Conservation (phyloP, 2,797 vertebrate genomes). For the Cercopithecus petaurista region DNA sequence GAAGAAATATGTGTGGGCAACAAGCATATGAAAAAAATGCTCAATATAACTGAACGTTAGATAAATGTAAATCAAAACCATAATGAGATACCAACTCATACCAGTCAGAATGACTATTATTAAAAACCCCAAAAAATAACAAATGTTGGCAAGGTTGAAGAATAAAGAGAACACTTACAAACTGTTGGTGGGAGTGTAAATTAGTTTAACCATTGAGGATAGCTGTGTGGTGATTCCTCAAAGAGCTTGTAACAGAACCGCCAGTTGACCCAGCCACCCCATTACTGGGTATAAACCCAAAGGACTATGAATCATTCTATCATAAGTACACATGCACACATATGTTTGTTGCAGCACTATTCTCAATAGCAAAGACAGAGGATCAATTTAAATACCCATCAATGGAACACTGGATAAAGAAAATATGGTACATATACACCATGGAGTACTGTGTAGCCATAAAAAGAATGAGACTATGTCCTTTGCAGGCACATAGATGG, state of each 20-base stretch:
- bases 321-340: neutral
- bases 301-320: neutral
- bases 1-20: neutral
- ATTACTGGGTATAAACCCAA: neutral
- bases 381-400: neutral
- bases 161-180: neutral
- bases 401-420: neutral
- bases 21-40: neutral
- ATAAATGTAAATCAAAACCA: neutral
- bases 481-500: neutral
- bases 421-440: neutral
- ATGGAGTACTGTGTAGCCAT: neutral
- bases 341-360: neutral
- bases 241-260: neutral
- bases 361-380: neutral
- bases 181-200: neutral
- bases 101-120: too few relatives aligned
- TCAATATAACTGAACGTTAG: neutral
- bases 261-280: neutral
- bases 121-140: neutral
- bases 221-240: neutral
- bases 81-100: neutral
- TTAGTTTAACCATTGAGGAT: neutral
- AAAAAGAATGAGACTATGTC: neutral
- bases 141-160: neutral